Base-by-base conservation (phyloP, 2,113 vertebrate genomes). In the Barnardius zonarius region DNA sequence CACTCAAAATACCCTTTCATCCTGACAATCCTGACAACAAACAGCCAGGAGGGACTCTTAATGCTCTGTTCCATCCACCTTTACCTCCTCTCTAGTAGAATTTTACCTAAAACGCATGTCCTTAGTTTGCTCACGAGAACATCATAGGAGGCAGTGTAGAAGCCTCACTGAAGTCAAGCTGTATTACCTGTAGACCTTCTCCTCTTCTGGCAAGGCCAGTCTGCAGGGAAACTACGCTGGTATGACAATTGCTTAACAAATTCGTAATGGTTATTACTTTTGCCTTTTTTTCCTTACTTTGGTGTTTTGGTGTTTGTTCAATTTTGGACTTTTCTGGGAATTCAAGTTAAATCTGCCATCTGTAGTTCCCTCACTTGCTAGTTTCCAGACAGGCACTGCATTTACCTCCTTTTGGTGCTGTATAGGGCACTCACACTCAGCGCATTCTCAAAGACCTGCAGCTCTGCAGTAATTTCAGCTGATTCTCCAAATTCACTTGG, bases 381-480 rank as follows among this genome's bases (percentile, higher is more conserved):
- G 13, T 79, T 23, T 61, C 35, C 54, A 54, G 78, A 15, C 39
- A 74, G 79, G 44, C 24, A 31, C 27, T 28, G 1, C 18, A 23
- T 80, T 76, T 91, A 6, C 17, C 84, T 69, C 67, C 67, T 55
- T 27, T 27, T 86, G 33, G 7, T 3, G 72, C 14, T 14, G 24
- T 17, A 2, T 13, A 31, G 7, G 8, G 41, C 57, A 28, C 35
- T 68, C 2, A 0, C 2, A 7, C 43, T 44, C 61, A 35, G 81
- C 2, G 0, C 74, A 24, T 43, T 27, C 74, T 52, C 79, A 73
- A 41, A 59, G 54, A 89, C 46, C 77, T 91, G 92, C 62, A 94
- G 92, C 82, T 82, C 82, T 68, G 66, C 55, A 82, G 74, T 41
- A 51, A 87, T 80, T 95, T 87, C 82, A 88, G 86, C 88, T 70